phyloP scores from a whole-genome alignment of 2,797 vertebrate genomes.

The Hydrolagus colliei region DNA sequence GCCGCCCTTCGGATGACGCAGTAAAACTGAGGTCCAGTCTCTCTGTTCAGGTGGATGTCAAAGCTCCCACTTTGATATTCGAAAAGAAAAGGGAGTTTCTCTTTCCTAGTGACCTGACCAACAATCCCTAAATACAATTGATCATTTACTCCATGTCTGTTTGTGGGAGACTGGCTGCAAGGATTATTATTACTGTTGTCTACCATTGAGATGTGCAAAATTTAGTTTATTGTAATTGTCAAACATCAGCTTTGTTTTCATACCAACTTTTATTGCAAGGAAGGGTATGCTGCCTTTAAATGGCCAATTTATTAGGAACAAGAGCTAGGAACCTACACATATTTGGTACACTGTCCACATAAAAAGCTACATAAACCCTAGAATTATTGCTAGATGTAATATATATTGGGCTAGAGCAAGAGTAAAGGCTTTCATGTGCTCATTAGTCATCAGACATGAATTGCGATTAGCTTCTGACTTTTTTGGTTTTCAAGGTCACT shows the following conservation, averaged over 20 bases:
- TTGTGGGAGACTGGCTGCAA: no score
- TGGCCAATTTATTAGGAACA: background rate
- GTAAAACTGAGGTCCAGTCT: no score
- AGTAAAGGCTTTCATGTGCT: background rate
- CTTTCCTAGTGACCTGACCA: no score
- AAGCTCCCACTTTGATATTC: no score
- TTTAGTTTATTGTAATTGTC: background rate
- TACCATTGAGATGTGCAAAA: no score
- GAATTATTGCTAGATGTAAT: background rate
- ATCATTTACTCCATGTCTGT: no score
- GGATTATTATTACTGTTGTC: no score
- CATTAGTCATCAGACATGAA: background rate
- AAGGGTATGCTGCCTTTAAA: background rate
- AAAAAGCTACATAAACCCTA: background rate
- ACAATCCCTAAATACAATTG: no score
- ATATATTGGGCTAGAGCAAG: background rate
- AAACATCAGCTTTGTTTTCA: background rate
- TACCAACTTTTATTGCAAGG: background rate
- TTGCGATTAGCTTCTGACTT: background rate
- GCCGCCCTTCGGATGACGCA: no score
- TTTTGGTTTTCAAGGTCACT: background rate
- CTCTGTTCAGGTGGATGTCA: no score
- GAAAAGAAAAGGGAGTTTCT: no score
- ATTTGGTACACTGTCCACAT: background rate
- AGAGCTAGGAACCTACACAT: background rate